A percentile compares a stretch with the other conserved stretches of the same genome.
phyloP scores from a whole-genome alignment of 2,888 invertebrate genomes.

The Leucophenga montana region DNA sequence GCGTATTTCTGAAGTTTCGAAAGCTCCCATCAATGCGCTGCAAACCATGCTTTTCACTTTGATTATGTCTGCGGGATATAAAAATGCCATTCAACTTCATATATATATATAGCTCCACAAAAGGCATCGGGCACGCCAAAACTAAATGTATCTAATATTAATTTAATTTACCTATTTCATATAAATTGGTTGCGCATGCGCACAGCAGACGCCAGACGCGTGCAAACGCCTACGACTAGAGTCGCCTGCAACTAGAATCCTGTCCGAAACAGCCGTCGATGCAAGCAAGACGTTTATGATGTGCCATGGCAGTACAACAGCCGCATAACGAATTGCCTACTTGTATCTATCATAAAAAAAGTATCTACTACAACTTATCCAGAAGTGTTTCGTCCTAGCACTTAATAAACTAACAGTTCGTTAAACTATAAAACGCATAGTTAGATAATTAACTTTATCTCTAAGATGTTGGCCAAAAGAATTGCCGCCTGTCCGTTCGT shows the following conservation, averaged over 20 bases:
- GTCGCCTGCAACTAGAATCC: background rate
- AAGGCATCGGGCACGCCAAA: background rate
- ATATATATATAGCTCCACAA: no score
- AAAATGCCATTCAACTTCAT: no score
- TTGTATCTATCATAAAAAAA: slow-evolving; percentile 7
- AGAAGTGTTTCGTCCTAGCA: slow-evolving; percentile 58
- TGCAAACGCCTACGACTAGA: slow-evolving; percentile 12
- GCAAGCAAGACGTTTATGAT: slow-evolving; percentile 19
- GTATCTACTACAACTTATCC: slow-evolving; percentile 31
- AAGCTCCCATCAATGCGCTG: no score
- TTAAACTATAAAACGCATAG: slow-evolving; percentile 47
- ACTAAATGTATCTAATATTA: slow-evolving; percentile 30
- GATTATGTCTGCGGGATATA: no score
- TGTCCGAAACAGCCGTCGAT: background rate
- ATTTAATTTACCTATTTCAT: slow-evolving; percentile 29
- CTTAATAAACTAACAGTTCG: slow-evolving; percentile 69
- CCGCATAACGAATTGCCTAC: slow-evolving; percentile 32
- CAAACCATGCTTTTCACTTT: no score
- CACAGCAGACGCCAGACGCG: slow-evolving; percentile 32
- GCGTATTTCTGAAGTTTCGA: no score
- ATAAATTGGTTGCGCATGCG: slow-evolving; percentile 23
- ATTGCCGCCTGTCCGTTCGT: background rate
- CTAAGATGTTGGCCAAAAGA: slow-evolving; percentile 15
- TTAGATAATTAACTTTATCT: slow-evolving; percentile 62
- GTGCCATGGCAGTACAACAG: slow-evolving; percentile 32